A percentile compares a stretch with the other conserved stretches of the same genome.
Conservation (phyloP, 1,140 invertebrate species). For the Cotesia vestalis region DNA sequence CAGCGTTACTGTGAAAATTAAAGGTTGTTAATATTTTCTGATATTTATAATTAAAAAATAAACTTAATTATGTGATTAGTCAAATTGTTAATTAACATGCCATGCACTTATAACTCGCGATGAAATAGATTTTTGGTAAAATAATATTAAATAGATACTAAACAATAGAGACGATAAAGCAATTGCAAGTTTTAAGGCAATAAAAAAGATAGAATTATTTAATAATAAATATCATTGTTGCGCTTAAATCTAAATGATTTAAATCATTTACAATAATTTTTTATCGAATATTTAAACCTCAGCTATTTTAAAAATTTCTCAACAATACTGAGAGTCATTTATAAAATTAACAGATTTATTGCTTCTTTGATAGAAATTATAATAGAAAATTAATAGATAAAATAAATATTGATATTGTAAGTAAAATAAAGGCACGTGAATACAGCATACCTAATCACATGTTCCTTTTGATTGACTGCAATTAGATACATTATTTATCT, state of each 20-base stretch:
- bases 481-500: conserved; percentile 34
- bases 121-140: neutral
- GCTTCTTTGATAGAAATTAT: conserved; percentile 6
- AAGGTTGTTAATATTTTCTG: neutral
- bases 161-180: too few species aligned
- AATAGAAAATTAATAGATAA: too few species aligned
- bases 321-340: too few species aligned
- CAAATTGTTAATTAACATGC: neutral
- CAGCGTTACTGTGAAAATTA: conserved; percentile 76
- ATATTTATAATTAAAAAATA: neutral
- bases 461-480: conserved; percentile 41
- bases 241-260: too few species aligned
- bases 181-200: too few species aligned
- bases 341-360: too few species aligned
- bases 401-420: neutral
- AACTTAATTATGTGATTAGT: neutral
- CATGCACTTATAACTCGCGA: neutral
- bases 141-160: neutral
- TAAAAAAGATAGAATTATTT: too few species aligned
- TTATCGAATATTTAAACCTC: too few species aligned
- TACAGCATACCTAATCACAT: conserved; percentile 38
- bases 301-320: too few species aligned
- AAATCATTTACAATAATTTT: too few species aligned
- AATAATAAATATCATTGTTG: too few species aligned
- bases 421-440: conserved; percentile 28